phyloP scores from a whole-genome alignment of 1,140 invertebrate species.

The Megathymus violae region DNA sequence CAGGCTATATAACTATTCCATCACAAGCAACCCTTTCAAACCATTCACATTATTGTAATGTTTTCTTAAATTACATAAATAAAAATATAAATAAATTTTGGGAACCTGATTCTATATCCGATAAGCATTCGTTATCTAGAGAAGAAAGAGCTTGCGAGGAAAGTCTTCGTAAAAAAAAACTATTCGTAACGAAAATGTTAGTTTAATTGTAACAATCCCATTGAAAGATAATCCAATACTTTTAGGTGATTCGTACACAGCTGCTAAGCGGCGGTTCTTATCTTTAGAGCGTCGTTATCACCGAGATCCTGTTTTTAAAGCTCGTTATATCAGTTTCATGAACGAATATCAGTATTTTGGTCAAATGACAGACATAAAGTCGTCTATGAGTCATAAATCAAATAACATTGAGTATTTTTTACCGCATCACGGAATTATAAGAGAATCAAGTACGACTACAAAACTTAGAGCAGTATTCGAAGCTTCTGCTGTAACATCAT shows the following conservation, averaged over 20 bases:
- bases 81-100: conserved; percentile 1
- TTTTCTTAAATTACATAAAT: not conserved
- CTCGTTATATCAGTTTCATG: conserved; percentile 58
- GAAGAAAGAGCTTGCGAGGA: conserved; percentile 12
- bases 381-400: conserved; percentile 6
- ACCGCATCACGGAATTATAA: conserved; percentile 57
- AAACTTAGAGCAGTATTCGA: conserved; percentile 68
- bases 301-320: conserved; percentile 39
- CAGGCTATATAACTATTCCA: not conserved
- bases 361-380: conserved; percentile 52
- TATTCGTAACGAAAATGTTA: not conserved
- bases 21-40: no score
- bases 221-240: not conserved
- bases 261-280: conserved; percentile 41
- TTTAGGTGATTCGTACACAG: conserved; percentile 42
- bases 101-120: not conserved
- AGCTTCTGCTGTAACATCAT: conserved; percentile 54
- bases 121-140: not conserved
- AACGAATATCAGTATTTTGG: conserved; percentile 61
- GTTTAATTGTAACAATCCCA: not conserved
- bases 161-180: conserved; percentile 3
- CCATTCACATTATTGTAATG: not conserved
- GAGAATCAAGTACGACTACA: conserved; percentile 46
- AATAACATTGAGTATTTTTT: conserved; percentile 22
- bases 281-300: conserved; percentile 39